phyloP scores from a whole-genome alignment of 2,797 vertebrate genomes.

The Lerista edwardsae region DNA sequence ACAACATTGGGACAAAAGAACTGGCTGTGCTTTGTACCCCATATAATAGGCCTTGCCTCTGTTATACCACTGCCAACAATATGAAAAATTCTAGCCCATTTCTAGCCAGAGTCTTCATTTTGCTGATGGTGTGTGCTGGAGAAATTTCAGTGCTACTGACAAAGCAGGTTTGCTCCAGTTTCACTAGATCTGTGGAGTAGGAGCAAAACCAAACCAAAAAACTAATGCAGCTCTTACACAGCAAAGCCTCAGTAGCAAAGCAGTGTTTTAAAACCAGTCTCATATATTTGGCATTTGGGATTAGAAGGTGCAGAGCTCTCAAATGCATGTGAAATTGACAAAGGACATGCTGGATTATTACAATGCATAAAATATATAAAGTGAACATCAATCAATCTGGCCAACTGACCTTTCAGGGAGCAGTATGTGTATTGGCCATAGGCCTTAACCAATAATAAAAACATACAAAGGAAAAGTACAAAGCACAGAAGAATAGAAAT shows the following conservation, averaged over 20 bases:
- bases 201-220: neutral
- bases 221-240: constrained; percentile 63
- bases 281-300: constrained; percentile 52
- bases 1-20: neutral
- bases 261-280: constrained; percentile 61
- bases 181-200: neutral
- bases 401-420: constrained; percentile 67
- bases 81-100: neutral
- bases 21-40: neutral
- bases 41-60: neutral
- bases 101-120: neutral
- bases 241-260: constrained; percentile 63
- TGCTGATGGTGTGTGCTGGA: neutral
- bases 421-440: neutral
- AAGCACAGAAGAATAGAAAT: neutral
- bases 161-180: constrained; percentile 14
- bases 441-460: neutral
- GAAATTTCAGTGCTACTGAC: constrained; percentile 18
- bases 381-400: constrained; percentile 66
- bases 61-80: neutral
- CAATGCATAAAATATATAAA: constrained; percentile 39
- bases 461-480: neutral
- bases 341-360: constrained; percentile 53
- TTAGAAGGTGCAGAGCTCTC: constrained; percentile 48
- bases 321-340: constrained; percentile 64